Evolutionary conservation across 2,797 vertebrate genomes (phyloP).

Genomic region (Luscinia megarhynchos): DNA sequence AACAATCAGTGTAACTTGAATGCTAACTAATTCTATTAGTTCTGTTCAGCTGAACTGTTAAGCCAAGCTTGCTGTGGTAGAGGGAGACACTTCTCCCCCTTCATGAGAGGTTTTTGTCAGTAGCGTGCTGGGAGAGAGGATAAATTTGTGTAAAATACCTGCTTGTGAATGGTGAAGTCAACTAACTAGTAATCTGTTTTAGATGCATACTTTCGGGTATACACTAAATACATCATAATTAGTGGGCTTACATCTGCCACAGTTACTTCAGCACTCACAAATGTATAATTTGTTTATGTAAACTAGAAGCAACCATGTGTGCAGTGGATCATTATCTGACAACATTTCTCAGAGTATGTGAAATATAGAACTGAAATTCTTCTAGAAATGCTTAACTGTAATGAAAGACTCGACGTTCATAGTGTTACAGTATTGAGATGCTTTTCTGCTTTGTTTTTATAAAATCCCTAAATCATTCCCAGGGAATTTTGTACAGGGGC

Average conservation of each 20-base stretch:
- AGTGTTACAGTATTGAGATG: not conserved
- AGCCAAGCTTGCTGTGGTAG: conserved; percentile 16
- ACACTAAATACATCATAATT: conserved; percentile 47
- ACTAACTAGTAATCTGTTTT: conserved; percentile 58
- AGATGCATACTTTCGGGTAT: conserved; percentile 42
- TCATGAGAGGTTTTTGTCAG: not conserved
- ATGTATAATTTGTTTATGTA: conserved; percentile 63
- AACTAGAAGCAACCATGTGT: conserved; percentile 48
- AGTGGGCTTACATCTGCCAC: conserved; percentile 48
- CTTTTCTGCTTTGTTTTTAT: not conserved
- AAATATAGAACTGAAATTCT: conserved; percentile 31
- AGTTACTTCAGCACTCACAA: conserved; percentile 30
- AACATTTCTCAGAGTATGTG: conserved; percentile 39
- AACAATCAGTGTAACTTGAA: conserved; percentile 42
- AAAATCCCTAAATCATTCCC: not conserved
- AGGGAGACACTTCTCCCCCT: conserved; percentile 5
- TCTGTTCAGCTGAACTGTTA: conserved; percentile 61
- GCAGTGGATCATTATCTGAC: conserved; percentile 55
- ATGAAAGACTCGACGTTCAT: conserved; percentile 20
- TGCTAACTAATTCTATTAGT: conserved; percentile 50
- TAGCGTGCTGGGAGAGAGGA: not conserved
- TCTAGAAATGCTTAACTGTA: conserved; percentile 26
- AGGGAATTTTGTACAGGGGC: conserved; percentile 15
- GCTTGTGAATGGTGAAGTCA: conserved; percentile 51
- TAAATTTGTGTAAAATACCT: conserved; percentile 10